These are phyloP conservation scores for Prietella phreatophila DNA, from an alignment of 2,113 vertebrate species.

Conservation along the genomic window DNA sequence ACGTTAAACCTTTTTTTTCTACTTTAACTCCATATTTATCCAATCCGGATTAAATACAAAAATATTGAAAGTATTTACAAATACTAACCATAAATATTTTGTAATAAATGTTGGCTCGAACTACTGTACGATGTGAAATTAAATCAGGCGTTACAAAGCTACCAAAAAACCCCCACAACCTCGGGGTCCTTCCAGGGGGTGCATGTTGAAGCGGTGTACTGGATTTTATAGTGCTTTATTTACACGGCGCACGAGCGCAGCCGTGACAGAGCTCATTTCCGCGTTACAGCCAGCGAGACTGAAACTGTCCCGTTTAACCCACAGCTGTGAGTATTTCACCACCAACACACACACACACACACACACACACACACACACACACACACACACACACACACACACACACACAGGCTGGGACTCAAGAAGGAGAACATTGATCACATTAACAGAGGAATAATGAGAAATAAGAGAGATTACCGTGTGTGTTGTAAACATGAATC, in stretches of 20 bases:
- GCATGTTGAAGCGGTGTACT: background rate
- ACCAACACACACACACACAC: no score
- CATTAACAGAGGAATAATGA: background rate
- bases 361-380: background rate
- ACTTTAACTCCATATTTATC: background rate
- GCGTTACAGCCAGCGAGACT: background rate
- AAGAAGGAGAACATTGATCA: background rate
- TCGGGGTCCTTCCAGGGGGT: background rate
- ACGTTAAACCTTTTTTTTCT: no score
- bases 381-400: no score
- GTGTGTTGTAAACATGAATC: background rate
- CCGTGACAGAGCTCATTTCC: background rate
- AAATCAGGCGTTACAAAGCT: background rate
- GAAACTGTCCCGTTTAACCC: background rate
- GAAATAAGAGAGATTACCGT: no score
- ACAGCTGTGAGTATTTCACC: background rate
- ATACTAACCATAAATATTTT: no score
- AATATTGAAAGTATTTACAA: no score
- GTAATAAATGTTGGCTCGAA: no score
- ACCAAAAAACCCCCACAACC: no score
- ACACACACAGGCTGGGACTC: background rate
- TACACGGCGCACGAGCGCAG: background rate
- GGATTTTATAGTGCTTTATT: background rate
- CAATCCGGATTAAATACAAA: background rate
- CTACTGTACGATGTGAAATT: no score